Conservation (phyloP, 2,888 invertebrate genomes). For the Apocheima hispidaria region DNA sequence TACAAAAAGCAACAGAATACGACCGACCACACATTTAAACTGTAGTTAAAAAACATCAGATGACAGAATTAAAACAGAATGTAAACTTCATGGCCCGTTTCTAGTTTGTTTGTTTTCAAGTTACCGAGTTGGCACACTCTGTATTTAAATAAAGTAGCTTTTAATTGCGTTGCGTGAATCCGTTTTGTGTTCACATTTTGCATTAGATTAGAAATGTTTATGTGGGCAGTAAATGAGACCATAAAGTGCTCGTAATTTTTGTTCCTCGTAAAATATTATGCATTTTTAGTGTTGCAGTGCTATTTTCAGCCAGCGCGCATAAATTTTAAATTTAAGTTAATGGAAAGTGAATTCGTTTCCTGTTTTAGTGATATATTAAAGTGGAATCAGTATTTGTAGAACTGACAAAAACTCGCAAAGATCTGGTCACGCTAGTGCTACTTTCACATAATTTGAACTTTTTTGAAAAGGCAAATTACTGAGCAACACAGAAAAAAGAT, state of each 20-base stretch:
- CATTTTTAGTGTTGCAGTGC: slow-evolving; percentile 34
- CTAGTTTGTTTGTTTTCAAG: slow-evolving; percentile 39
- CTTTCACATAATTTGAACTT: too few species aligned
- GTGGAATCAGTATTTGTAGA: background rate
- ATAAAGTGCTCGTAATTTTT: slow-evolving; percentile 43
- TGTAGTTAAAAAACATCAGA: slow-evolving; percentile 6
- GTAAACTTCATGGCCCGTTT: slow-evolving; percentile 21
- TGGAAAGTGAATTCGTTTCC: background rate
- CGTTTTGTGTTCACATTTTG: slow-evolving; percentile 52
- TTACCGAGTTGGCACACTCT: slow-evolving; percentile 39
- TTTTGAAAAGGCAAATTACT: too few species aligned
- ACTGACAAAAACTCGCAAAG: background rate
- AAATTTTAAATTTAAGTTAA: background rate
- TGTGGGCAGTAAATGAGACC: slow-evolving; percentile 49
- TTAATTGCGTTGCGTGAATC: slow-evolving; percentile 58
- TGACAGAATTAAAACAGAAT: slow-evolving; percentile 33
- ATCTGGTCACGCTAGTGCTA: too few species aligned
- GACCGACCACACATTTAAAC: background rate
- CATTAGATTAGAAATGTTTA: slow-evolving; percentile 51
- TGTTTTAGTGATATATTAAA: slow-evolving; percentile 4
- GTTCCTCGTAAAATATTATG: slow-evolving; percentile 45
- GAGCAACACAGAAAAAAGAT: too few species aligned
- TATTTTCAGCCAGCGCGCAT: slow-evolving; percentile 9
- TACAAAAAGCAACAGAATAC: background rate
- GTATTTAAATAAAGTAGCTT: slow-evolving; percentile 44